Evolutionary conservation across 2,888 invertebrate species (phyloP).

Genomic region (Eurytoma adleriae): DNA sequence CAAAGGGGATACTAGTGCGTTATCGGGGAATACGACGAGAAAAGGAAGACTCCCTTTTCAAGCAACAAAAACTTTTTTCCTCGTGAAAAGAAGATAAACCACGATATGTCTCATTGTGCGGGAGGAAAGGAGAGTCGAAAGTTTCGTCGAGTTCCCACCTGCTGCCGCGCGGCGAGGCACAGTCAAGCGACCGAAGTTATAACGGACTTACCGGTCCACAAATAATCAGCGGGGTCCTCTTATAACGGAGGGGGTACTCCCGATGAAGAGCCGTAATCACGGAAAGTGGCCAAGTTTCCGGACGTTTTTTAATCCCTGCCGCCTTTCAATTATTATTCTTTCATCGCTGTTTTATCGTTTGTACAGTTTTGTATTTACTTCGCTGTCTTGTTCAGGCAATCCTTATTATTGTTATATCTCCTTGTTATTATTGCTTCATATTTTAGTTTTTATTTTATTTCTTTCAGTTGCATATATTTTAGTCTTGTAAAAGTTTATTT

Average conservation of each 20-base stretch:
- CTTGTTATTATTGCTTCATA: too few species aligned
- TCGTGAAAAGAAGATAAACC: background rate
- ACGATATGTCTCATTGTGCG: background rate
- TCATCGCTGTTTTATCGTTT: too few species aligned
- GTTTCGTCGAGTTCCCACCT: constrained; percentile 61
- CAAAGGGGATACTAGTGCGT: background rate
- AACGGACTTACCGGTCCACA: constrained; percentile 57
- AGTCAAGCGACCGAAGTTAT: constrained; percentile 48
- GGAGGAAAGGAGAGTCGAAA: constrained; percentile 54
- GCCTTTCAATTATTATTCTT: background rate
- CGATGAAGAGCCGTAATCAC: constrained; percentile 61
- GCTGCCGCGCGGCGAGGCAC: constrained; percentile 35
- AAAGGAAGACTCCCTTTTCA: background rate
- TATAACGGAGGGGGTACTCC: constrained; percentile 55
- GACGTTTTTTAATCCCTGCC: constrained; percentile 54
- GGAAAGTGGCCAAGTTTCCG: constrained; percentile 61
- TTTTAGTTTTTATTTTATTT: too few species aligned
- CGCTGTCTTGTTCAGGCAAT: too few species aligned
- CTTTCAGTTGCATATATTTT: too few species aligned
- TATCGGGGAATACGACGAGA: background rate
- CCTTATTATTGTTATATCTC: too few species aligned
- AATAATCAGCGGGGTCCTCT: constrained; percentile 58
- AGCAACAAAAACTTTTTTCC: too few species aligned
- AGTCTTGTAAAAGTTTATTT: too few species aligned
- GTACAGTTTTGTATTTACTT: too few species aligned